Base-by-base conservation (phyloP, 2,797 vertebrate species). In the Hylomyscus alleni region DNA sequence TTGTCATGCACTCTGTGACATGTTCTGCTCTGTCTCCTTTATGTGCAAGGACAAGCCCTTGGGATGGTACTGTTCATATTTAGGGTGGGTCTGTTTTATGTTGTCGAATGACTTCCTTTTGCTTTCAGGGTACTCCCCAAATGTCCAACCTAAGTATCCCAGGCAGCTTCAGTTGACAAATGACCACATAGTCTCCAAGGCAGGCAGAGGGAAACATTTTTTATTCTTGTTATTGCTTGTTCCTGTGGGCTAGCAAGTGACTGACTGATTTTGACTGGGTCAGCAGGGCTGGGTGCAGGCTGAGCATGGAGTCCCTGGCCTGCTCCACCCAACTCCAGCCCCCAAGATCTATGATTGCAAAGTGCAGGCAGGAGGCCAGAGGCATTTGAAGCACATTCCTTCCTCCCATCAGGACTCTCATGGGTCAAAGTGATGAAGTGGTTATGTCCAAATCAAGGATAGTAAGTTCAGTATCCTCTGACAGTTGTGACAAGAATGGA, bases 251-350 rank as follows among this genome's bases (percentile, higher is more conserved):
- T 17, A 24, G 69, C 56, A 40, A 14, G 60, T 13, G 37, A 56
- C 89, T 13, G 37, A 56, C 89, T 52, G 89, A 24, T 87, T 29
- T 54, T 69, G 89, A 44, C 67, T 37, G 40, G 82, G 26, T 89
- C 3, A 4, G 0, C 17, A 19, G 69, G 54, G 34, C 52, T 34
- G 50, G 85, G 3, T 82, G 52, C n/a, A 84, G 77, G 37, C 83
- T 67, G 62, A 50, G 62, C 47, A 65, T 19, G 14, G 50, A 58
- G 34, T 72, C 29, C 52, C 17, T 17, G 40, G 14, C n/a, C 65
- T 76, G 26, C 8, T 60, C 22, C 14, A 4, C 19, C 19, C 9
- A 1, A 60, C 73, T 69, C 15, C 72, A 37, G 40, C 12, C 50
- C 60, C 58, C 54, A 19, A 34, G 58, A 37, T 47, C 22, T 17